Percentiles rank a stretch among this genome's conserved stretches.
Evolutionary conservation across 2,113 vertebrate species (phyloP).

Genomic region (Tringa solitaria): DNA sequence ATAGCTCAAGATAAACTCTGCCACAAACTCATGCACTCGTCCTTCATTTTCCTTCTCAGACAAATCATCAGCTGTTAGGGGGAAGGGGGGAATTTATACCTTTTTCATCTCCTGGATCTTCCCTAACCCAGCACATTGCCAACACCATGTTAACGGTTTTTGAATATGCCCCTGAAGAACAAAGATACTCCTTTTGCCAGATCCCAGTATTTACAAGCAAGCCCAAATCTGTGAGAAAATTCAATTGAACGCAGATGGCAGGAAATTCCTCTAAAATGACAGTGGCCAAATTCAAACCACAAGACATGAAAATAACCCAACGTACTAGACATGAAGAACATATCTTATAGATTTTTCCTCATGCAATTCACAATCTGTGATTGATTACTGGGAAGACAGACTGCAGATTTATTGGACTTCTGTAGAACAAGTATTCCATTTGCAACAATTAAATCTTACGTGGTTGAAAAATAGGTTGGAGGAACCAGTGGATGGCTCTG

Average conservation of each 20-base stretch:
- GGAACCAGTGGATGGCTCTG: slow-evolving; percentile 62
- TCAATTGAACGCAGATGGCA: slow-evolving; percentile 96
- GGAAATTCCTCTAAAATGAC: slow-evolving; percentile 98
- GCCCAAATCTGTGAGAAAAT: slow-evolving; percentile 93
- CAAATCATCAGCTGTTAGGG: slow-evolving; percentile 33
- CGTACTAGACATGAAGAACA: slow-evolving; percentile 79
- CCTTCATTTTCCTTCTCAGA: background rate
- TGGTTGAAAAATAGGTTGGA: slow-evolving; percentile 75
- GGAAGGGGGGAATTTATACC: slow-evolving; percentile 39
- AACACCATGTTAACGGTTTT: slow-evolving; percentile 72
- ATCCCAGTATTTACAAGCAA: slow-evolving; percentile 94
- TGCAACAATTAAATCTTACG: slow-evolving; percentile 85
- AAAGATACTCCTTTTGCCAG: slow-evolving; percentile 83
- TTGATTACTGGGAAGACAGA: slow-evolving; percentile 85
- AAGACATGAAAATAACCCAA: slow-evolving; percentile 91
- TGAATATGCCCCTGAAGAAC: slow-evolving; percentile 81
- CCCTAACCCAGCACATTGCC: slow-evolving; percentile 50
- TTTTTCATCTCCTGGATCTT: slow-evolving; percentile 66
- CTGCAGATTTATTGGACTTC: slow-evolving; percentile 86
- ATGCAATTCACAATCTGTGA: slow-evolving; percentile 80
- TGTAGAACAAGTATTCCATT: slow-evolving; percentile 92
- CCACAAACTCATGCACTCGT: background rate
- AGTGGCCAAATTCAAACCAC: slow-evolving; percentile 92
- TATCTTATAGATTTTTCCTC: slow-evolving; percentile 83
- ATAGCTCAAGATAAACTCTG: slow-evolving; percentile 21